Base-by-base conservation (phyloP, 2,888 invertebrate genomes). In the Galerucella calmariensis region DNA sequence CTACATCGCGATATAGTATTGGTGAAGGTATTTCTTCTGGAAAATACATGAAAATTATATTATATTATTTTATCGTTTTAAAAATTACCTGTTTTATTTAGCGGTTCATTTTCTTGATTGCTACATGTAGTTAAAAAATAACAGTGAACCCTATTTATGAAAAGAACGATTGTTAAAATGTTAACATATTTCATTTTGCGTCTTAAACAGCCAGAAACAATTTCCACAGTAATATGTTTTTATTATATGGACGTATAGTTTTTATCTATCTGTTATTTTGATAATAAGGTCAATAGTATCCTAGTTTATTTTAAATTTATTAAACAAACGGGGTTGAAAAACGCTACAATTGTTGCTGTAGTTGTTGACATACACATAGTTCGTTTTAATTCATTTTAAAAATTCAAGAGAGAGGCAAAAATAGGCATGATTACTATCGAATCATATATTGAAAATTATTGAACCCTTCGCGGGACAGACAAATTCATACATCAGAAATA, bases 1-100 rank as follows among this genome's bases (percentile, higher is more conserved):
- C 56, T 10, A 41, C 67, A 41, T 56, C 41, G 11, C 35, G 67
- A 67, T 67, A 67, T 1, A 67, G 20, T 67, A 67, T 56, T 11
- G 67, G 67, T n/a, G 56, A 6, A 58, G 24, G 11, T 16, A 58
- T 35, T 56, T 67, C 67, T 14, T 67, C 27, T 11, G 10, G 51
- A 16, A 67, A 67, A 10, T 12, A 41, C 8, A 24, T 66, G 4
- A 46, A 48, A n/a, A 35, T 14, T 6, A 24, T 1, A 46, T 2
- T 20, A 12, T 8, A 35, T 41, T 44, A 35, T 9, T 1, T n/a
- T 14, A 41, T n/a, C 12, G 3, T 14, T 41, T n/a, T 41, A 41
- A 41, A 62, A 62, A 6, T 62, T 41, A 62, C 62, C 41, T 44
- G n/a, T 14, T 41, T n/a, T n/a, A n/a, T 41, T 35, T 14, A 14